A percentile compares a stretch with the other conserved stretches of the same genome.
phyloP scores from a whole-genome alignment of 2,888 invertebrate genomes.

The Hypsopygia costalis region DNA sequence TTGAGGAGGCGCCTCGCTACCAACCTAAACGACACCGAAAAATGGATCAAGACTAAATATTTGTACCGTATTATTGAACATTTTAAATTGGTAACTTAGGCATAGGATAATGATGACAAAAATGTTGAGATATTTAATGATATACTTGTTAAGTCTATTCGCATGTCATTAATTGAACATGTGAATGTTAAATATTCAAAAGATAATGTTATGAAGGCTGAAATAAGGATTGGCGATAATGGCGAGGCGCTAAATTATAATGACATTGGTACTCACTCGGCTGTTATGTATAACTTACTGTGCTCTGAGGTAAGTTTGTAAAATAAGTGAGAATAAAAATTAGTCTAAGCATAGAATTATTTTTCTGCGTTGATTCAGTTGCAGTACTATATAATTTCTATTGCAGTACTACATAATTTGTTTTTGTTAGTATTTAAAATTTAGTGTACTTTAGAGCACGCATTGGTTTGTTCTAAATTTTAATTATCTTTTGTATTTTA shows the following conservation, averaged over 20 bases:
- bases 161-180: slow-evolving; percentile 1
- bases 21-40: slow-evolving; percentile 23
- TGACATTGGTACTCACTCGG: slow-evolving; percentile 35
- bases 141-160: slow-evolving; percentile 3
- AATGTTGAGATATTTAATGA: slow-evolving; percentile 1
- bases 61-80: slow-evolving; percentile 13
- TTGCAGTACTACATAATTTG: slow-evolving; percentile 20
- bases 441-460: slow-evolving; percentile 43
- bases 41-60: slow-evolving; percentile 17
- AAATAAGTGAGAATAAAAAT: slow-evolving; percentile 56
- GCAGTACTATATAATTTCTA: slow-evolving; percentile 20
- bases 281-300: slow-evolving; percentile 43
- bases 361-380: slow-evolving; percentile 32
- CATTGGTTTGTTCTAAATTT: too few species aligned
- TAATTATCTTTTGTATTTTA: slow-evolving; percentile 24
- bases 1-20: slow-evolving; percentile 52
- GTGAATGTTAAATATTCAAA: neutral
- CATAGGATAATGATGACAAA: slow-evolving; percentile 11
- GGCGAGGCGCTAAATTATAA: slow-evolving; percentile 31
- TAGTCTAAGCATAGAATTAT: slow-evolving; percentile 40
- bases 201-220: slow-evolving; percentile 5
- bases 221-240: slow-evolving; percentile 10
- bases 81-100: slow-evolving; percentile 15
- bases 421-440: slow-evolving; percentile 29
- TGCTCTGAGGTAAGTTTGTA: slow-evolving; percentile 60